A percentile compares a stretch with the other conserved stretches of the same genome.
Evolutionary conservation across 2,888 invertebrate genomes (phyloP).

Genomic region (Dicroscelio sp.): DNA sequence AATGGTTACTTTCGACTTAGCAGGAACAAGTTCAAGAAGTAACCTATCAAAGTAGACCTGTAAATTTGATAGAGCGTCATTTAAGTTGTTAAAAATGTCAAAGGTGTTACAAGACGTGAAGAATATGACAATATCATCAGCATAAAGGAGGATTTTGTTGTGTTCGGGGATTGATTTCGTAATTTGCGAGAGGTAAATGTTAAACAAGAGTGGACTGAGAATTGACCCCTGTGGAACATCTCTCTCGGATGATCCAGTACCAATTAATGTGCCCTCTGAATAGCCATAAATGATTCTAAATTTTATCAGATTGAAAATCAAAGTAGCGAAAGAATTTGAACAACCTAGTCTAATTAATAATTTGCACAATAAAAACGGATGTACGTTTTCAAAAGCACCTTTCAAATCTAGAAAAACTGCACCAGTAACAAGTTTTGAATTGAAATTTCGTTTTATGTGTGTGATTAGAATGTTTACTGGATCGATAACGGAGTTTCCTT

Average conservation of each 20-base stretch:
- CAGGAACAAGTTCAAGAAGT: not conserved
- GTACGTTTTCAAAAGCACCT: constrained; percentile 35
- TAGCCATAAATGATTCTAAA: not conserved
- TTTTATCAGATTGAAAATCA: constrained; percentile 27
- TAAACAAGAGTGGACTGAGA: constrained; percentile 11
- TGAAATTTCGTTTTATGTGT: not conserved
- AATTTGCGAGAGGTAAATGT: not conserved
- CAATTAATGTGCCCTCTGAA: not conserved
- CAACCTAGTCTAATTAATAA: not conserved
- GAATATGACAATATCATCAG: constrained; percentile 22
- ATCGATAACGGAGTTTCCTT: constrained; percentile 1
- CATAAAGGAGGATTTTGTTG: not conserved
- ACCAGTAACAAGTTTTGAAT: not conserved
- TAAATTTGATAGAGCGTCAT: not conserved
- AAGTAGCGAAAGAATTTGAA: not conserved
- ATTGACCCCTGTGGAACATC: constrained; percentile 21
- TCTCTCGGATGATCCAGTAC: not conserved
- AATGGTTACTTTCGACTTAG: not conserved
- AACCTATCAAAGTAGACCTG: not conserved
- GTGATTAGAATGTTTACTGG: not conserved
- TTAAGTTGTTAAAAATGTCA: not conserved
- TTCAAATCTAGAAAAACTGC: constrained; percentile 17
- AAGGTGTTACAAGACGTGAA: not conserved
- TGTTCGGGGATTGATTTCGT: not conserved
- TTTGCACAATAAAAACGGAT: constrained; percentile 5